Evolutionary conservation across 2,113 vertebrate genomes (phyloP).

Genomic region (Notothenia rossii): DNA sequence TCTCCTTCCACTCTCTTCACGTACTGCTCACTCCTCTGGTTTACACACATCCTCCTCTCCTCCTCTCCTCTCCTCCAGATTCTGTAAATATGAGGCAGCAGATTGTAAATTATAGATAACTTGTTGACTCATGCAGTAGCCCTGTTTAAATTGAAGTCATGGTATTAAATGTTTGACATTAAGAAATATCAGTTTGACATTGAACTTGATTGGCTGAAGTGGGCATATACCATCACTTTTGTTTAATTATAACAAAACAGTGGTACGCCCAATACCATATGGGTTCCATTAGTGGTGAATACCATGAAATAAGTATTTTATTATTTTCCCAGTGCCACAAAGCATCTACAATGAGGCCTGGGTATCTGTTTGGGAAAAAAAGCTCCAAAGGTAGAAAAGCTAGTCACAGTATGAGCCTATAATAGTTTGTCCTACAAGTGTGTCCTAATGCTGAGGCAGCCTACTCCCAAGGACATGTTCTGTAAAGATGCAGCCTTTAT

Average conservation of each 20-base stretch:
- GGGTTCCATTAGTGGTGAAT: neutral
- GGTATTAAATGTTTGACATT: neutral
- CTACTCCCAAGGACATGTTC: neutral
- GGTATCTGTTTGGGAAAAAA: neutral
- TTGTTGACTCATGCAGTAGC: slow-evolving; percentile 46
- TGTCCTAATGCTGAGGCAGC: neutral
- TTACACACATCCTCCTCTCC: neutral
- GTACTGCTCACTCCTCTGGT: slow-evolving; percentile 7
- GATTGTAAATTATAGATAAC: slow-evolving; percentile 62
- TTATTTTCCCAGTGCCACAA: neutral
- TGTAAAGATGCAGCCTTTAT: too few species aligned
- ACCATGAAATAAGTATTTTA: neutral
- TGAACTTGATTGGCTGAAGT: too few species aligned
- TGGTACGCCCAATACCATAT: neutral
- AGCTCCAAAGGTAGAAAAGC: neutral
- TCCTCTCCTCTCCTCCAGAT: slow-evolving; percentile 1
- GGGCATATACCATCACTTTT: too few species aligned
- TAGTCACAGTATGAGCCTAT: neutral
- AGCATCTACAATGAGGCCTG: neutral
- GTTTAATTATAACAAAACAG: too few species aligned
- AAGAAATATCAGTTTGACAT: too few species aligned
- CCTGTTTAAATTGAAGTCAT: slow-evolving; percentile 16
- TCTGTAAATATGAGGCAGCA: slow-evolving; percentile 46
- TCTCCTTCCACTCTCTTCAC: neutral
- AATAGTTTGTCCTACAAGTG: neutral